Evolutionary conservation across 2,113 vertebrate genomes (phyloP).

Genomic region (Calyptommatus sinebrachiatus): DNA sequence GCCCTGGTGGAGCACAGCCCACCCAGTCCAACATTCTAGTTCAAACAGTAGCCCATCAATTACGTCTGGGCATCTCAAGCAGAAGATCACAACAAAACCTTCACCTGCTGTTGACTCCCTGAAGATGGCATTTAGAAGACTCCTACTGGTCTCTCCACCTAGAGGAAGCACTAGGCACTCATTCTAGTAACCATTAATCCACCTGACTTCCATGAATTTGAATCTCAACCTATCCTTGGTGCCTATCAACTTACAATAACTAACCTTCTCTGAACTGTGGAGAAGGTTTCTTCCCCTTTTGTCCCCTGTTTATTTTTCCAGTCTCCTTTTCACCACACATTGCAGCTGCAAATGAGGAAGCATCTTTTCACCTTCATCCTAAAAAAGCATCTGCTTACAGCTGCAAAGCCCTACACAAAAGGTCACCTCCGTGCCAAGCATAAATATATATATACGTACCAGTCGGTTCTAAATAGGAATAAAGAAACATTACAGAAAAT

Average conservation of each 20-base stretch:
- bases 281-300: neutral
- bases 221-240: neutral
- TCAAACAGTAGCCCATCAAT: no score
- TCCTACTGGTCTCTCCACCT: no score
- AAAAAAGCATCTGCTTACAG: conserved; percentile 19
- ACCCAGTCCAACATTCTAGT: no score
- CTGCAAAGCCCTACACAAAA: conserved; percentile 22
- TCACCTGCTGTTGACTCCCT: no score
- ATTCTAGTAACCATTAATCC: no score
- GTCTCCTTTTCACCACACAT: neutral
- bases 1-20: no score
- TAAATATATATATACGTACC: neutral
- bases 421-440: conserved; percentile 18
- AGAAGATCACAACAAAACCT: no score
- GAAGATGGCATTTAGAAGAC: no score
- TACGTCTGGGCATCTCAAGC: no score
- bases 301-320: neutral
- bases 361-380: conserved; percentile 13
- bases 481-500: conserved; percentile 11
- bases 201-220: neutral
- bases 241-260: neutral
- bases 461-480: conserved; percentile 4
- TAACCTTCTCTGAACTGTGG: neutral
- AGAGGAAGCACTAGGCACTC: no score
- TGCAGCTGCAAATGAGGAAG: neutral